Evolutionary conservation across 2,888 invertebrate genomes (phyloP).

Genomic region (Trachelus troglodyta): DNA sequence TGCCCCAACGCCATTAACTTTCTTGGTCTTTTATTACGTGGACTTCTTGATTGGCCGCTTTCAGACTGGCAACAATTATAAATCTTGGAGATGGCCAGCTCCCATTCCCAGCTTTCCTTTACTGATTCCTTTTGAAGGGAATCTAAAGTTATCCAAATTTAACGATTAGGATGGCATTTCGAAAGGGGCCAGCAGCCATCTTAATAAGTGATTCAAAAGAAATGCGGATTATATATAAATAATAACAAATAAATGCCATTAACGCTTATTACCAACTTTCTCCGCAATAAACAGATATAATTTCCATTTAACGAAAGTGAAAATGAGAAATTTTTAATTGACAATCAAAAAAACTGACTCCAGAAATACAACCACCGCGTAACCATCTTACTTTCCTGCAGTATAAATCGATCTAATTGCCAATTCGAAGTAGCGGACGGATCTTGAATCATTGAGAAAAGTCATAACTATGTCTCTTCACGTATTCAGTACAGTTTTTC

Average conservation of each 20-base stretch:
- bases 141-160: neutral
- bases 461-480: neutral
- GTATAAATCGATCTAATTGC: neutral
- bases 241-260: neutral
- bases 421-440: neutral
- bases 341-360: neutral
- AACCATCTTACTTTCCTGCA: neutral
- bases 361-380: neutral
- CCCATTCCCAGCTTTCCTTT: neutral
- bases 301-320: neutral
- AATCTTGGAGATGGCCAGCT: constrained; percentile 15
- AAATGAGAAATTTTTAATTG: neutral
- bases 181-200: neutral
- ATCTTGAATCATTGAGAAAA: no score
- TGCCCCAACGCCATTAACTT: constrained; percentile 36
- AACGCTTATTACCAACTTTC: neutral
- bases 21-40: constrained; percentile 35
- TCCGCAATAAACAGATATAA: neutral
- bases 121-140: neutral
- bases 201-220: neutral
- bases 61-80: constrained; percentile 28
- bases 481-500: neutral
- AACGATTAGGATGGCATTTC: neutral
- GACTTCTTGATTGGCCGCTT: constrained; percentile 8
- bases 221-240: neutral